Percentiles rank a stretch among this genome's conserved stretches.
These are phyloP conservation scores for Drosophila pseudotakahashii DNA, from an alignment of 2,888 invertebrate genomes.

Conservation along the genomic window DNA sequence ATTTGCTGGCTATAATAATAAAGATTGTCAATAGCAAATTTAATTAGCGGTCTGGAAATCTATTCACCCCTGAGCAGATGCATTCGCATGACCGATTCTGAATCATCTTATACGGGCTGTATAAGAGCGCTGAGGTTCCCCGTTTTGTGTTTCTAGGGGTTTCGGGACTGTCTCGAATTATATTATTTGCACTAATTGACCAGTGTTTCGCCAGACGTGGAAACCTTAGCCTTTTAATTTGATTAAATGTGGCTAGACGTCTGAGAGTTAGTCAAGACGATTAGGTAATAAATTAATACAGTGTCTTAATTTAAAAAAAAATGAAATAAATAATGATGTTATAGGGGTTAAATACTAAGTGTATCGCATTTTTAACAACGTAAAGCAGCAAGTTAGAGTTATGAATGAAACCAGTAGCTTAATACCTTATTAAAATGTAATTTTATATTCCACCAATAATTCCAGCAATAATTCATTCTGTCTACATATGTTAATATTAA, in stretches of 20 bases:
- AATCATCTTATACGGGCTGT: constrained; percentile 10
- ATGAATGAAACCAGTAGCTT: too few species aligned
- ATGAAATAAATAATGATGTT: too few species aligned
- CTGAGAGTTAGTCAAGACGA: constrained; percentile 8
- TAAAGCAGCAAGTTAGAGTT: too few species aligned
- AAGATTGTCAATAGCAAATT: constrained; percentile 28
- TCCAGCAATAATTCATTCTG: too few species aligned
- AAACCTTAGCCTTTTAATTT: constrained; percentile 31
- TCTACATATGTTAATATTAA: too few species aligned
- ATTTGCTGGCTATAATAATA: constrained; percentile 25
- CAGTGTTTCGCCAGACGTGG: constrained; percentile 31
- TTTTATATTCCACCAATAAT: too few species aligned
- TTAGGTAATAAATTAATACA: too few species aligned
- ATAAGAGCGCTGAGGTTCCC: constrained; percentile 10
- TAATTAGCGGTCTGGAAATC: constrained; percentile 28
- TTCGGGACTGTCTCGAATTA: constrained; percentile 30
- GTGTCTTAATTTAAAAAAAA: too few species aligned
- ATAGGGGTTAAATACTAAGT: too few species aligned
- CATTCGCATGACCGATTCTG: constrained; percentile 13
- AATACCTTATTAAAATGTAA: too few species aligned
- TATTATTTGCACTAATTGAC: constrained; percentile 38
- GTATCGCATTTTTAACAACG: too few species aligned
- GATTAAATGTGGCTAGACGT: constrained; percentile 26
- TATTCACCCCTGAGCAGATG: constrained; percentile 10
- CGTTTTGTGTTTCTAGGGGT: constrained; percentile 1